Conservation (phyloP, 2,113 vertebrate genomes). For the Protobothrops mucrosquamatus region DNA sequence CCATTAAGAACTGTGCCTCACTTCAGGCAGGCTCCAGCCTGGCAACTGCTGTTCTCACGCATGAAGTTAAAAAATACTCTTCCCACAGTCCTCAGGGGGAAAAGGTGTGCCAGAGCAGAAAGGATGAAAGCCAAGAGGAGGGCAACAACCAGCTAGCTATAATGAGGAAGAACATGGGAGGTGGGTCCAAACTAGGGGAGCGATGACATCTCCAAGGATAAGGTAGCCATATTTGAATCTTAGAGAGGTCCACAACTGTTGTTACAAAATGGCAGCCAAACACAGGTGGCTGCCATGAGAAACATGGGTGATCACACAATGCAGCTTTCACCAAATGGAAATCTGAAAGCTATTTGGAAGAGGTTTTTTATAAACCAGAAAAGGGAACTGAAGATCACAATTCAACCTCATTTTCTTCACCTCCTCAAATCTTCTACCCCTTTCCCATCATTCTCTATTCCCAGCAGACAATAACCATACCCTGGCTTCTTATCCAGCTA, state of each 20-base stretch:
- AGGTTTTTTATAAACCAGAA: background rate
- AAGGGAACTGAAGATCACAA: background rate
- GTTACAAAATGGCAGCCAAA: background rate
- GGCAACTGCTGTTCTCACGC: slow-evolving; percentile 44
- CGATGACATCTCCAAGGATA: background rate
- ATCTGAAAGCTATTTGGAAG: background rate
- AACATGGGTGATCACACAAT: background rate
- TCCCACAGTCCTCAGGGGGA: slow-evolving; percentile 5
- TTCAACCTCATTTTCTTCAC: background rate
- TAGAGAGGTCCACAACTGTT: background rate
- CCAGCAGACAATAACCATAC: background rate
- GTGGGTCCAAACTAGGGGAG: background rate
- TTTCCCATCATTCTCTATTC: background rate
- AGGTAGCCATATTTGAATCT: background rate
- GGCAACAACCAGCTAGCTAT: slow-evolving; percentile 22
- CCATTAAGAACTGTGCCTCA: slow-evolving; percentile 47
- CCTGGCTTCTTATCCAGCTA: background rate
- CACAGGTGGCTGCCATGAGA: background rate
- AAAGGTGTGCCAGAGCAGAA: slow-evolving; percentile 44
- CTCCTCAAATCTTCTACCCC: background rate
- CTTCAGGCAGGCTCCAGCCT: slow-evolving; percentile 43
- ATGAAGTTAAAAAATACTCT: background rate
- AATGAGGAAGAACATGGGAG: background rate
- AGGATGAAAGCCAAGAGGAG: slow-evolving; percentile 41
- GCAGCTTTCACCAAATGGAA: background rate